phyloP scores from a whole-genome alignment of 2,113 vertebrate species.

The Ptyas mucosa region DNA sequence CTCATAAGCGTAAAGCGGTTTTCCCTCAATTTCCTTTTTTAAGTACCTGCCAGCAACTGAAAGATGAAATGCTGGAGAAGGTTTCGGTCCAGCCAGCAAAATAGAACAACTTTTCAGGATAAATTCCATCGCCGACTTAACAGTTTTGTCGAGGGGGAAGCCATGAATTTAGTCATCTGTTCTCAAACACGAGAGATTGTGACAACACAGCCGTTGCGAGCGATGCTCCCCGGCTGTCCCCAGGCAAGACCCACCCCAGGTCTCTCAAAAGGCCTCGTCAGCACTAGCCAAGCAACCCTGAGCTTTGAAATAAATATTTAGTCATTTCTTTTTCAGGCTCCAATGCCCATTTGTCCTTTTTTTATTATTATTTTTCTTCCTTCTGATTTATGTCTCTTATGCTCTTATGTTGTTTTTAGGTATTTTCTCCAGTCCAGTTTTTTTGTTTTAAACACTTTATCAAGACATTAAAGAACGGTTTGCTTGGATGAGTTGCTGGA shows the following conservation, averaged over 20 bases:
- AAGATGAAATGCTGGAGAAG: conserved; percentile 41
- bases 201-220: conserved; percentile 32
- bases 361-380: neutral
- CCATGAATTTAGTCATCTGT: conserved; percentile 50
- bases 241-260: neutral
- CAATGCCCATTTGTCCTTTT: neutral
- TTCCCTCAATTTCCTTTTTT: conserved; percentile 50
- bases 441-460: neutral
- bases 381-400: neutral
- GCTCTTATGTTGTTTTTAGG: neutral
- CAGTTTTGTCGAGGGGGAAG: conserved; percentile 52
- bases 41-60: conserved; percentile 54
- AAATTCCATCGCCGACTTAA: conserved; percentile 44
- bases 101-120: conserved; percentile 45
- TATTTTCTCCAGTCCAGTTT: neutral
- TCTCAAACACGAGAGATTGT: conserved; percentile 38
- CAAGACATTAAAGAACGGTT: neutral
- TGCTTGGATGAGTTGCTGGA: neutral
- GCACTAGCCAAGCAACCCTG: neutral
- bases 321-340: neutral
- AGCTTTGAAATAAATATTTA: neutral
- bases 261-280: conserved; percentile 23
- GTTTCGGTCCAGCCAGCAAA: conserved; percentile 58
- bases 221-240: conserved; percentile 32
- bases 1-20: conserved; percentile 23